phyloP scores from a whole-genome alignment of 2,797 vertebrate species.

The Antrozous pallidus region DNA sequence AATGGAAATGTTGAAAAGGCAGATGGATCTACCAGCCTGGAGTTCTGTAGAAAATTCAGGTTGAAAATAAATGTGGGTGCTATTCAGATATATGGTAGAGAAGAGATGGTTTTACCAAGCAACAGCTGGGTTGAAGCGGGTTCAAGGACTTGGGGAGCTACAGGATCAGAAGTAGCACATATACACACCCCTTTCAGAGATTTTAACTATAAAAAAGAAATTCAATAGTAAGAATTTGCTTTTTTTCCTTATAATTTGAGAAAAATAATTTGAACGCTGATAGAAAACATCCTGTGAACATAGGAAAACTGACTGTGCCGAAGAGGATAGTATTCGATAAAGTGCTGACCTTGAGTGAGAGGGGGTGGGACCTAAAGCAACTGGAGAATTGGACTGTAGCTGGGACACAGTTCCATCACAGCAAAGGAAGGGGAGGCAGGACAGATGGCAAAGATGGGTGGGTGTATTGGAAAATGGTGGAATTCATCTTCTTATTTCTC shows the following conservation, averaged over 20 bases:
- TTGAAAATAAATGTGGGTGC: background rate
- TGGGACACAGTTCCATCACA: background rate
- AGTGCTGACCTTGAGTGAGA: background rate
- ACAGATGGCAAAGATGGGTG: accelerated
- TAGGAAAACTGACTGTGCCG: background rate
- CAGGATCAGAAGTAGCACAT: background rate
- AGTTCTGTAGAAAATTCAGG: background rate
- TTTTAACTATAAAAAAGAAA: background rate
- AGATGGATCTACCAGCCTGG: background rate
- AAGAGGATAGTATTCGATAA: background rate
- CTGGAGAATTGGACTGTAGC: accelerated
- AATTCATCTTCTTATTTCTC: background rate
- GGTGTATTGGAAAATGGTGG: background rate
- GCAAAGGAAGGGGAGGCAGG: background rate
- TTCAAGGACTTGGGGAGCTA: background rate
- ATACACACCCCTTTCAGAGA: accelerated
- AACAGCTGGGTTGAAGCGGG: background rate
- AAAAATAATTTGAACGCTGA: background rate
- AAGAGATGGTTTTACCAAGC: background rate
- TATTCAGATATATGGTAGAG: background rate
- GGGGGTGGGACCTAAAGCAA: accelerated
- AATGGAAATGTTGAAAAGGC: background rate
- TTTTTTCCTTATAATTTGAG: background rate
- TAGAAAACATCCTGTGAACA: background rate
- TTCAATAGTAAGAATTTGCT: background rate